A percentile compares a stretch with the other conserved stretches of the same genome.
These are phyloP conservation scores for Graphium colonna DNA, from an alignment of 2,888 invertebrate genomes.

Conservation along the genomic window DNA sequence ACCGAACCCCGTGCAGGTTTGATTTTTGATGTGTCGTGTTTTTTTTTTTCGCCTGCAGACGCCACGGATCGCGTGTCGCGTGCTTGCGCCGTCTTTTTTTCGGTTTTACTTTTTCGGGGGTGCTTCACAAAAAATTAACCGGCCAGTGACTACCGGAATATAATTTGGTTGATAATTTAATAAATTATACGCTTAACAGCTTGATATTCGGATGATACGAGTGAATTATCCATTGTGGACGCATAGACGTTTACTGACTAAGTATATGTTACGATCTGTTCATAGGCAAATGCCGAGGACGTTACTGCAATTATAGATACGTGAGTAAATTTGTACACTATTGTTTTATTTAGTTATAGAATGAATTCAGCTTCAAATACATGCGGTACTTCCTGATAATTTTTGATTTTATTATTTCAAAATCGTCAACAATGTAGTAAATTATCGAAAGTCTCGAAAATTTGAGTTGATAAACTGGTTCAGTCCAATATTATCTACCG, in stretches of 20 bases:
- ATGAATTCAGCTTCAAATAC: not conserved
- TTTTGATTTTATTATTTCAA: too few species aligned
- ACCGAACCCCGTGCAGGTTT: slow-evolving; percentile 64
- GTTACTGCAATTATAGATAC: not conserved
- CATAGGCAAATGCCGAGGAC: not conserved
- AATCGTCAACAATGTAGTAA: too few species aligned
- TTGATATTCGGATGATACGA: slow-evolving; percentile 63
- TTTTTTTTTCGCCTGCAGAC: slow-evolving; percentile 54
- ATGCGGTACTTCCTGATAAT: too few species aligned
- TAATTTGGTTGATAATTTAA: slow-evolving; percentile 75
- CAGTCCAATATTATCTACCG: too few species aligned
- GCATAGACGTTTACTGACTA: slow-evolving; percentile 7
- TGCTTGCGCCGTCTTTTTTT: slow-evolving; percentile 65
- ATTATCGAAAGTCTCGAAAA: too few species aligned
- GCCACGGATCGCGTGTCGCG: slow-evolving; percentile 74
- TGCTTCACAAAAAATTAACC: slow-evolving; percentile 71
- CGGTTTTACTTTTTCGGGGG: slow-evolving; percentile 54
- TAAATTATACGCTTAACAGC: slow-evolving; percentile 72
- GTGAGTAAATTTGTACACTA: not conserved
- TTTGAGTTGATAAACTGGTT: too few species aligned
- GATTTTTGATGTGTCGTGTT: slow-evolving; percentile 68
- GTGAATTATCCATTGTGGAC: slow-evolving; percentile 38
- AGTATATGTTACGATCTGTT: not conserved
- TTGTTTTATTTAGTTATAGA: not conserved
- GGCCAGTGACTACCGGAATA: slow-evolving; percentile 77